Conservation (phyloP, 2,888 invertebrate species). For the Zele albiditarsus region DNA sequence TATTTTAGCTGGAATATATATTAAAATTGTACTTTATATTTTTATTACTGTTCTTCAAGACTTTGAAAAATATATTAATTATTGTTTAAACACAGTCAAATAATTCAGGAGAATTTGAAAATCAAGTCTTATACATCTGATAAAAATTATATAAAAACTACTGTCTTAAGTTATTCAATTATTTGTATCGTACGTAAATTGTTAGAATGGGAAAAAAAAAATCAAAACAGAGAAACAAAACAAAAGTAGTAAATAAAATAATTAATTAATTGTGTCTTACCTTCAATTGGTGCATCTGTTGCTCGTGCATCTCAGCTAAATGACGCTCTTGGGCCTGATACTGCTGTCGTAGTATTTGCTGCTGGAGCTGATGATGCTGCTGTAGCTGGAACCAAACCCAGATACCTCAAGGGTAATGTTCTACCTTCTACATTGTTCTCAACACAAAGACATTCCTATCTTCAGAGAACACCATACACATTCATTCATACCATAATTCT, state of each 20-base stretch:
- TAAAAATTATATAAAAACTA: too few species aligned
- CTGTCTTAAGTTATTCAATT: too few species aligned
- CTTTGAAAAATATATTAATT: too few species aligned
- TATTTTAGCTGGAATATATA: not conserved
- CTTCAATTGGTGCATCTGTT: constrained; percentile 92
- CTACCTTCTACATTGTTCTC: constrained; percentile 43
- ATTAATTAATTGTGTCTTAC: constrained; percentile 72
- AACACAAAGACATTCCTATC: constrained; percentile 7
- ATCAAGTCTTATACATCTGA: too few species aligned
- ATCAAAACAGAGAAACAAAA: too few species aligned
- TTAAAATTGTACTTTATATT: too few species aligned
- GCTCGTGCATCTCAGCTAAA: constrained; percentile 91
- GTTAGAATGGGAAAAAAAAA: too few species aligned
- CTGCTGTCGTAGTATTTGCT: constrained; percentile 91
- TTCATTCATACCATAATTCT: constrained; percentile 8
- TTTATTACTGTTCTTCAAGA: too few species aligned
- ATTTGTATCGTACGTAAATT: not conserved
- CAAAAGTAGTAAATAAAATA: too few species aligned
- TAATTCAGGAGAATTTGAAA: too few species aligned
- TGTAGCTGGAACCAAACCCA: constrained; percentile 84
- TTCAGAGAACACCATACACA: constrained; percentile 5
- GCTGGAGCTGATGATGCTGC: constrained; percentile 94
- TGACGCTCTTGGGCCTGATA: constrained; percentile 94
- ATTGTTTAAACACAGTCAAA: too few species aligned
- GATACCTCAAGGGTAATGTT: constrained; percentile 69